Percentiles rank a stretch among this genome's conserved stretches.
Evolutionary conservation across 2,797 vertebrate species (phyloP).

Genomic region (Hypotaenidia okinawae): DNA sequence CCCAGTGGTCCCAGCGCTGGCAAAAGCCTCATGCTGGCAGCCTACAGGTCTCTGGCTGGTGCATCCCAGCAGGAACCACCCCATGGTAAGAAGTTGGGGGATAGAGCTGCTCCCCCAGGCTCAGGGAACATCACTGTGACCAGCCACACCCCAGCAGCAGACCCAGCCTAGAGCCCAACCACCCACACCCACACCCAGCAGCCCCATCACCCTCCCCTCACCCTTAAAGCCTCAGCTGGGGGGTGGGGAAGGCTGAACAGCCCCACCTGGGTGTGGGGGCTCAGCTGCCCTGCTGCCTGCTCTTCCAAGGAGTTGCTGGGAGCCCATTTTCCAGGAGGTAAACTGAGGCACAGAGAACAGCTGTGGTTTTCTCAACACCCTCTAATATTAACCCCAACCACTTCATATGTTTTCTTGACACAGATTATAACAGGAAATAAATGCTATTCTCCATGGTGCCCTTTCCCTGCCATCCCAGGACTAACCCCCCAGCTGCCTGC

Average conservation of each 20-base stretch:
- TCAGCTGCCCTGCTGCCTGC: background rate
- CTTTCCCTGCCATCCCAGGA: background rate
- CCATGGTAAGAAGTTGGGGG: no score
- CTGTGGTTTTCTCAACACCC: background rate
- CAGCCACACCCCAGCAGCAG: constrained; percentile 80
- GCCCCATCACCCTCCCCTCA: background rate
- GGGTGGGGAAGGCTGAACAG: background rate
- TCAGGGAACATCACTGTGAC: constrained; percentile 76
- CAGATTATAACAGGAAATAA: no score
- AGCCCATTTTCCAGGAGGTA: background rate
- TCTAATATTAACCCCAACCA: background rate
- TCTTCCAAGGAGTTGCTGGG: background rate
- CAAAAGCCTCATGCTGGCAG: background rate
- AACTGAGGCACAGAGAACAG: background rate
- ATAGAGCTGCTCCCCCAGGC: constrained; percentile 58
- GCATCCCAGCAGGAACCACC: background rate
- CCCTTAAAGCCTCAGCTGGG: background rate
- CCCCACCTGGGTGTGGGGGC: background rate
- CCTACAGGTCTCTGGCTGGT: background rate
- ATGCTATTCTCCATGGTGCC: background rate
- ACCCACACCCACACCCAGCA: background rate
- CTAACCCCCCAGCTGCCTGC: no score
- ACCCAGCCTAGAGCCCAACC: constrained; percentile 69
- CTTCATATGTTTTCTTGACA: background rate
- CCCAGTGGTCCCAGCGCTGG: accelerated